Evolutionary conservation across 2,888 invertebrate species (phyloP).

Genomic region (Lepidocyrtoides sp.): DNA sequence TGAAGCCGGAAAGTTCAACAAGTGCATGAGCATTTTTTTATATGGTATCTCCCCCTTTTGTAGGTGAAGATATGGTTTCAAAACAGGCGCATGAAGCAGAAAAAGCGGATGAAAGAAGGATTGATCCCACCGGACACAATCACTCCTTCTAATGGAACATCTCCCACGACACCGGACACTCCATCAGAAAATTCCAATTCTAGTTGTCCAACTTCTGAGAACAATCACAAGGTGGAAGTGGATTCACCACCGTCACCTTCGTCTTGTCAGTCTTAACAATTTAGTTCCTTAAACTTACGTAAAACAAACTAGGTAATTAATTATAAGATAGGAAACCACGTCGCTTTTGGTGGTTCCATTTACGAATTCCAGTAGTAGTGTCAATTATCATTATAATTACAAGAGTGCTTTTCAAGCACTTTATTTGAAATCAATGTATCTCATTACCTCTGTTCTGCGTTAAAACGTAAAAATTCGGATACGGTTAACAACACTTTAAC

Average conservation of each 20-base stretch:
- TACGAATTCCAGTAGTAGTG: not conserved
- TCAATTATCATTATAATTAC: not conserved
- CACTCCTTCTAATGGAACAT: slow-evolving; percentile 87
- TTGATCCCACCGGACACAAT: slow-evolving; percentile 90
- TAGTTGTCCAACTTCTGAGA: slow-evolving; percentile 82
- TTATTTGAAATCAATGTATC: slow-evolving; percentile 10
- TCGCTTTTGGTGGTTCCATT: not conserved
- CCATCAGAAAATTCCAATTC: slow-evolving; percentile 84
- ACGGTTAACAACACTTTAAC: no score
- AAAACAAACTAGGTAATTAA: not conserved
- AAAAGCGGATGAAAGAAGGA: slow-evolving; percentile 98
- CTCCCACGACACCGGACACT: slow-evolving; percentile 86
- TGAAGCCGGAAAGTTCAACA: slow-evolving; percentile 39
- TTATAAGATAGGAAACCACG: not conserved
- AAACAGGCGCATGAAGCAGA: slow-evolving; percentile 99
- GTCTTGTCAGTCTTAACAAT: slow-evolving; percentile 65
- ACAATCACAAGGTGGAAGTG: slow-evolving; percentile 79
- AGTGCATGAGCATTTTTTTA: slow-evolving; percentile 23
- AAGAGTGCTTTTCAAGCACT: not conserved
- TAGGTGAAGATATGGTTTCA: slow-evolving; percentile 99
- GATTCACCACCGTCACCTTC: slow-evolving; percentile 81
- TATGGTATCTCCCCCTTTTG: slow-evolving; percentile 3
- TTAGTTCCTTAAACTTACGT: not conserved
- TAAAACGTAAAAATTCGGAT: not conserved
- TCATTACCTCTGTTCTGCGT: not conserved